Evolutionary conservation across 2,888 invertebrate genomes (phyloP), one percentile per base, ranked within the genome.

Genomic region (Synanthedon vespiformis): DNA sequence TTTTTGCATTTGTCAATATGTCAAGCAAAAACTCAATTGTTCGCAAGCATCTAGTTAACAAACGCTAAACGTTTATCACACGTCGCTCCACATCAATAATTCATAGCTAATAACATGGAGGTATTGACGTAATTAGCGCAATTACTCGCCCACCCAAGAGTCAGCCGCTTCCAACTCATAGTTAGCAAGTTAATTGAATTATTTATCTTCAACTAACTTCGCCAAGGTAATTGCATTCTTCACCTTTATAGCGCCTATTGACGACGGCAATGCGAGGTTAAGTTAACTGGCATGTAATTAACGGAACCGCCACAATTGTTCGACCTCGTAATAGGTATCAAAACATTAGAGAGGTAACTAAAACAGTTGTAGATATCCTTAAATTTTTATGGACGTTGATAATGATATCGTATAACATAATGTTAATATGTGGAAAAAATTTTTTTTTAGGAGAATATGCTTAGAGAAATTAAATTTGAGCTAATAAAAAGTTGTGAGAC

Each of bases 41-140:
- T 51, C 13, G 16, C 44, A 50, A 48, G 53, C 68, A 72, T 68
- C 68, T 70, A 68, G 68, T 70, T 71, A 71, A 70, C 70, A 68
- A 72, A 67, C 65, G 68, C 70, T 57, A 71, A 74, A 72, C 71
- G 73, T 75, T 76, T 74, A 80, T 77, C 75, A 76, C 68, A 67
- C 65, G 68, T 72, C 68, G 71, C 71, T 61, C 67, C 64, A 61
- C 74, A 82, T 82, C 80, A 81, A 84, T 83, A 83, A 84, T 83
- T 86, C 82, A 85, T 85, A 69, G 68, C 70, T 77, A 79, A 78
- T 81, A 78, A 76, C 72, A 76, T 69, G 76, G 76, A 72, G 72
- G 74, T 73, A 77, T 74, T 80, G 84, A 80, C 76, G 75, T 84
- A 83, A 85, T 85, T 84, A 85, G 79, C 70, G 77, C 81, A 83